Evolutionary conservation across 2,113 vertebrate species (phyloP), one percentile per base, ranked within the genome.

Genomic region (Oxyura jamaicensis): DNA sequence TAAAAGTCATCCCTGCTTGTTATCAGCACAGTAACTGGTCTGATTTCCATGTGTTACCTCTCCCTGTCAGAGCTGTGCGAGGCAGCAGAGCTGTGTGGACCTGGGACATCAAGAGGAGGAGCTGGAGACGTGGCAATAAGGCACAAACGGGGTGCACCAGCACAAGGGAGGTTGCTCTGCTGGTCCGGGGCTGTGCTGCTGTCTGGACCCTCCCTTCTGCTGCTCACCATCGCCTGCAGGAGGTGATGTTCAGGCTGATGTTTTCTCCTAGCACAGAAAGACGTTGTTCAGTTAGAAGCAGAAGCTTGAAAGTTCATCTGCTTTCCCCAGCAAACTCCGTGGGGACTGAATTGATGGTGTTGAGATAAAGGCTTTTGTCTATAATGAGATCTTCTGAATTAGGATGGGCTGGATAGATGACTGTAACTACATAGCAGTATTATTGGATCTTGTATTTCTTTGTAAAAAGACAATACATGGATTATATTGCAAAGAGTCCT

Each of bases 221-320:
- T 44, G 58, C 78, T n/a, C 7, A 0, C 28, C 0, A 1, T 4
- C 13, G 16, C 35, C 35, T 31, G 42, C 1, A 20, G 50, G 33
- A 21, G 21, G 11, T 8, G 7, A 10, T 17, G 17, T 7, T 39
- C 7, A 35, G 79, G 69, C 35, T 39, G 58, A 25, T 17, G 10
- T 48, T 13, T 36, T 35, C 5, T 3, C 63, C 3, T 48, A 13
- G 41, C 53, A 14, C 15, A 20, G 46, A 71, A 56, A 31, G 4
- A 9, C 23, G 59, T 31, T 41, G 10, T 58, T 46, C 21, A 36
- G 5, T 17, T 73, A 15, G 18, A 72, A 60, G 59, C 13, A 68
- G 46, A 52, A 39, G 23, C 21, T 7, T 39, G 3, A 28, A 73
- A 48, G 50, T 77, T 80, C 53, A 5, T 83, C 42, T 67, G 21